phyloP scores from a whole-genome alignment of 2,888 invertebrate species.

The Papilio protenor region DNA sequence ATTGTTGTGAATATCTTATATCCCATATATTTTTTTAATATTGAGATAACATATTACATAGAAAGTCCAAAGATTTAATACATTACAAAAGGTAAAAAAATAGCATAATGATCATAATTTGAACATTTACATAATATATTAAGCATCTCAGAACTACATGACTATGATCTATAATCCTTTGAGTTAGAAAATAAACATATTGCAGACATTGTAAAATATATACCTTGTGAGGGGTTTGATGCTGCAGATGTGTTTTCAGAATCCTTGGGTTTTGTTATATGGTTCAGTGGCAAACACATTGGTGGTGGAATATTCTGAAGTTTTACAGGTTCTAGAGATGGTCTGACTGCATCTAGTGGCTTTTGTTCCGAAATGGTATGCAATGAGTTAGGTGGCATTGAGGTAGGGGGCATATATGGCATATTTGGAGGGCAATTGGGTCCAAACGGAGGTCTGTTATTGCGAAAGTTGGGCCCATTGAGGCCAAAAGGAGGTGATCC shows the following conservation, averaged over 20 bases:
- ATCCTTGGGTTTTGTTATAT: constrained; percentile 86
- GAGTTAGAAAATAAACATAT: constrained; percentile 1
- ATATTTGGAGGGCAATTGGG: constrained; percentile 61
- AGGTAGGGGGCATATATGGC: constrained; percentile 66
- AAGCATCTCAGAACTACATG: background rate
- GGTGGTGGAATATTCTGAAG: constrained; percentile 86
- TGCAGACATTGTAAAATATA: background rate
- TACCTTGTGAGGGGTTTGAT: constrained; percentile 67
- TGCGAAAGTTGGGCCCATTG: constrained; percentile 64
- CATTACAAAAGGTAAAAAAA: background rate
- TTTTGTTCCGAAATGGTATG: constrained; percentile 58
- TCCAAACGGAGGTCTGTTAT: constrained; percentile 44
- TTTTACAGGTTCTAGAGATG: constrained; percentile 81
- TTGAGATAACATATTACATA: no score
- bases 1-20: no score
- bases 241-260: constrained; percentile 83
- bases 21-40: no score
- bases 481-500: constrained; percentile 73
- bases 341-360: constrained; percentile 55
- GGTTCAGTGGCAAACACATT: constrained; percentile 83
- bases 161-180: background rate
- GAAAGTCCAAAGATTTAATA: background rate
- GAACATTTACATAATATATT: background rate
- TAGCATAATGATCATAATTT: background rate
- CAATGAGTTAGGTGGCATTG: constrained; percentile 53